Evolutionary conservation across 2,797 vertebrate species (phyloP), one percentile per base, ranked within the genome.

Genomic region (Pangasius djambal): DNA sequence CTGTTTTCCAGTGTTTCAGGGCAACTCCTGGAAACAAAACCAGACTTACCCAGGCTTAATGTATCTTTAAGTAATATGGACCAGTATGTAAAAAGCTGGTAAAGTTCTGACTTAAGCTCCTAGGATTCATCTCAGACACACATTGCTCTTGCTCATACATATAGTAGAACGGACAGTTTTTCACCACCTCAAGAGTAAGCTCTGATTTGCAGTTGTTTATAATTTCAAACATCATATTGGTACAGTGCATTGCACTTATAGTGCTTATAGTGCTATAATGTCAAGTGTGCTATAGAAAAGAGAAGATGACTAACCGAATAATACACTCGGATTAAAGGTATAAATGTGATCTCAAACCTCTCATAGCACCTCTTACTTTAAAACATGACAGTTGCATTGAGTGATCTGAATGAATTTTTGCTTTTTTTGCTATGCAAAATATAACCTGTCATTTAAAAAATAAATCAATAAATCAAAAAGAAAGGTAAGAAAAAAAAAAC

Each of bases 121-220:
- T 2, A 25, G 59, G 22, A 63, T 63, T 25, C 22, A 63, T 63
- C 59, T 6, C 59, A 63, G 59, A 25, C 20, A 3, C 3, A 25
- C 22, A 63, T 8, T 63, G 59, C 59, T 25, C 59, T 25, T 25
- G 5, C 6, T 69, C 67, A 69, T 31, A 69, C 31, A 7, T 34
- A 34, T 31, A 69, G 15, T 48, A 8, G 70, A 84, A 75, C 16
- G 2, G 57, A 83, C 55, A 44, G 52, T 16, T 63, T 61, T 61
- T 37, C 79, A 82, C 55, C 55, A 16, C 28, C 28, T 83, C 28
- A 10, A 55, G 4, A 28, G 40, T 52, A 61, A 83, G 70, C 28
- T 34, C 37, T 63, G 37, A 83, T 83, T 69, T 40, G 25, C 63
- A 83, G 25, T 78, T 78, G 48, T 78, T 78, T 78, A 78, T n/a